Evolutionary conservation across 2,888 invertebrate genomes (phyloP), one percentile per base, ranked within the genome.

Genomic region (Neria commutata): DNA sequence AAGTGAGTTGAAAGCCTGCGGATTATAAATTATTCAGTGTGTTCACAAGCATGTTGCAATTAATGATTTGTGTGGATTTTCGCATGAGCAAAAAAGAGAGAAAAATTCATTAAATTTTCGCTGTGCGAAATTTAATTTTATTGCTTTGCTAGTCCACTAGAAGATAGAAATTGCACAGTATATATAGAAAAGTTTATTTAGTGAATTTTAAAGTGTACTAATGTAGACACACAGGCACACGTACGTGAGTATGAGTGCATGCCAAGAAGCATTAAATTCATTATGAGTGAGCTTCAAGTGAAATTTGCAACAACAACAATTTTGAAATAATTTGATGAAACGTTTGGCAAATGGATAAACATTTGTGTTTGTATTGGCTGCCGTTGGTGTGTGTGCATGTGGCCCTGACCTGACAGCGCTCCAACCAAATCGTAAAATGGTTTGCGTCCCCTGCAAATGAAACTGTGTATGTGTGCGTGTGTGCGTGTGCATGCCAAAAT

Each of bases 231-330:
- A 37, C n/a, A 37, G 8, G 8, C 37, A 5, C n/a, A 37, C 42
- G 4, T 8, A 21, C 3, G 14, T 29, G 21, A 33, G 11, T 33
- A 33, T 29, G 23, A 33, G 29, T 45, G 37, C 42, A 49, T 54
- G 54, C 47, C 54, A 58, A 54, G 49, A 58, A 54, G 42, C 45
- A 58, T 54, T 49, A 58, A 54, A 54, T 40, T 47, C 54, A 54
- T 25, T 54, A 50, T 58, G 49, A 54, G 52, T 50, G 17, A 25
- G 8, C 8, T 24, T 49, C n/a, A n/a, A 54, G 40, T 54, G 45
- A 49, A 49, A 54, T 58, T 54, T 25, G 42, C 40, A 54, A 37
- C 40, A 58, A n/a, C 21, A 10, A 37, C 34, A 11, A 16, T 14
- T 21, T 29, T 34, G 21, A 50, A 49, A 33, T n/a, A n/a, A n/a